These are phyloP conservation scores for Hippocampus zosterae DNA, from an alignment of 2,113 vertebrate species.

Conservation along the genomic window DNA sequence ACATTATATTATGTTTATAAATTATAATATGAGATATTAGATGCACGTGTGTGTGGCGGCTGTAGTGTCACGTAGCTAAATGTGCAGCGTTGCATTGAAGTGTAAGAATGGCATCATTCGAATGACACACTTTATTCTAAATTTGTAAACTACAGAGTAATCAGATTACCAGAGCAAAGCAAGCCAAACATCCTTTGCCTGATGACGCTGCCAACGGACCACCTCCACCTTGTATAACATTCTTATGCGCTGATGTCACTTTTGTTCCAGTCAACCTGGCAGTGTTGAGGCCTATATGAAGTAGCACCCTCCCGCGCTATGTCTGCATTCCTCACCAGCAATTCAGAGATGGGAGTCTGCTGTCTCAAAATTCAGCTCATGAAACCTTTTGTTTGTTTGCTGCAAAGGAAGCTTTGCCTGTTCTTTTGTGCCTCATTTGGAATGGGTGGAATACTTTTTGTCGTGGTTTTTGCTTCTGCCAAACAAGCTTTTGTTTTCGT, in stretches of 20 bases:
- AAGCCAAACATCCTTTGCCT: background rate
- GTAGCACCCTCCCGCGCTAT: constrained; percentile 22
- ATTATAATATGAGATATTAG: too few relatives aligned
- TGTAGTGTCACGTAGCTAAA: constrained; percentile 3
- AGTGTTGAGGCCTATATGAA: constrained; percentile 60
- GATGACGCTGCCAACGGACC: constrained; percentile 23
- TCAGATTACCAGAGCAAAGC: background rate
- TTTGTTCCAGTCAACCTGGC: constrained; percentile 61
- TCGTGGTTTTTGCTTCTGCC: background rate
- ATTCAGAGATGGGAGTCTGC: constrained; percentile 58
- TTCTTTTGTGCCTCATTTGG: background rate
- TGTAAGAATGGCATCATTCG: background rate
- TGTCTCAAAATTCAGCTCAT: constrained; percentile 32
- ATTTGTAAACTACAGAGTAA: constrained; percentile 6
- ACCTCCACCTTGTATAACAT: constrained; percentile 55
- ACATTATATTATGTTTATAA: too few relatives aligned
- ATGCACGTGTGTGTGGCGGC: background rate
- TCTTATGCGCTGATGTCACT: constrained; percentile 51
- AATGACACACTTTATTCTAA: constrained; percentile 1
- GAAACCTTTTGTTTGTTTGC: constrained; percentile 7
- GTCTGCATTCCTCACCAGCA: constrained; percentile 71
- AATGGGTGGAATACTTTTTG: background rate
- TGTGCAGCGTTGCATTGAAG: background rate
- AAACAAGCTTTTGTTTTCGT: background rate
- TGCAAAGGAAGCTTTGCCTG: constrained; percentile 12